phyloP scores from a whole-genome alignment of 2,113 vertebrate species.

The Alces alces region DNA sequence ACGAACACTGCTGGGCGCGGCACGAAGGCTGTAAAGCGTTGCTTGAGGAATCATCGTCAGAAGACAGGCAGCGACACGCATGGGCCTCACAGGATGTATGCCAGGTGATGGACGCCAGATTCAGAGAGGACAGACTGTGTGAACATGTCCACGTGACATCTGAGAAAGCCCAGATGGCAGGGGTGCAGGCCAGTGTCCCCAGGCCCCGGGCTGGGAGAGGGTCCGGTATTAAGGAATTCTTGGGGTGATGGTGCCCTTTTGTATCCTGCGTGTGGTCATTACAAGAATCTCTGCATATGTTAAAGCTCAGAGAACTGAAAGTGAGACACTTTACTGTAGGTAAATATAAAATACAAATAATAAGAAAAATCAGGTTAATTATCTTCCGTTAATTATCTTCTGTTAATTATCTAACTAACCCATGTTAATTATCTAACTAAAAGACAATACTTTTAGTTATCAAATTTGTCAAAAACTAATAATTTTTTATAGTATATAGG shows the following conservation, averaged over 20 bases:
- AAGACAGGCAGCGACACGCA: not conserved
- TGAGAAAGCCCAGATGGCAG: not conserved
- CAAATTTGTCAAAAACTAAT: not conserved
- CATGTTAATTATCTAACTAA: too few species aligned
- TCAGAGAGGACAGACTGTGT: not conserved
- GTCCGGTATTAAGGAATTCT: not conserved
- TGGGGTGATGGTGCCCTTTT: not conserved
- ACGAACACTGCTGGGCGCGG: not conserved
- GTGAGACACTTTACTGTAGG: not conserved
- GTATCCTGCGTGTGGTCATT: not conserved
- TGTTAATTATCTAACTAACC: too few species aligned
- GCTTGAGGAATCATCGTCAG: not conserved
- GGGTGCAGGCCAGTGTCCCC: too few species aligned
- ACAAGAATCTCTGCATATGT: not conserved
- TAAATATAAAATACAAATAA: conserved; percentile 22
- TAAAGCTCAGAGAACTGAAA: not conserved
- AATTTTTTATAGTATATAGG: not conserved
- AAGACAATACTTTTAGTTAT: not conserved
- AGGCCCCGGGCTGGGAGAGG: not conserved
- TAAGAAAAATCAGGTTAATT: not conserved
- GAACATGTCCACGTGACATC: not conserved
- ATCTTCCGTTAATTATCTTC: not conserved
- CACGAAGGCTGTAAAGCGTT: not conserved
- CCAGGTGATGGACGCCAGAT: not conserved
- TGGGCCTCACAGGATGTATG: not conserved